These are phyloP conservation scores for Ptyas mucosa DNA, from an alignment of 2,113 vertebrate species.

Conservation along the genomic window DNA sequence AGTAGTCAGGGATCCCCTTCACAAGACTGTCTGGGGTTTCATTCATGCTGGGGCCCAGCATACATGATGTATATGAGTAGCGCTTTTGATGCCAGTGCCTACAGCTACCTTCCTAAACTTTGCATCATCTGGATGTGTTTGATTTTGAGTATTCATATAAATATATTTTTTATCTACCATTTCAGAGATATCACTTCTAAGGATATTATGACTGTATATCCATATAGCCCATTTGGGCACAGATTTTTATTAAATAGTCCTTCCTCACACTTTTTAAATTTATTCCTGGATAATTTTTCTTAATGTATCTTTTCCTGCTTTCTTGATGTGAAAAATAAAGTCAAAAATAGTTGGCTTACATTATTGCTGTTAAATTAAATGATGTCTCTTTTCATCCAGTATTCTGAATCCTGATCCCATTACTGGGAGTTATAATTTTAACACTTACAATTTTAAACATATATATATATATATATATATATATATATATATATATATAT, in stretches of 20 bases:
- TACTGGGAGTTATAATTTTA: background rate
- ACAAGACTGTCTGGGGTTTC: background rate
- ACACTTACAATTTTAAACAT: background rate
- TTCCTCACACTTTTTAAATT: background rate
- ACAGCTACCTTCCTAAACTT: background rate
- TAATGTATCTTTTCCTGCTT: background rate
- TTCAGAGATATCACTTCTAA: background rate
- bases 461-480: background rate
- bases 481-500: background rate
- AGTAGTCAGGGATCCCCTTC: background rate
- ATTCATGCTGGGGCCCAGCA: background rate
- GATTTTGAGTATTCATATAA: background rate
- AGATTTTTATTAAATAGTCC: background rate
- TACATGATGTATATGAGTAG: background rate
- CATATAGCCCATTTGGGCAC: background rate
- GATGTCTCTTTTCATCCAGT: background rate
- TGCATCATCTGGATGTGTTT: background rate
- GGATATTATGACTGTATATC: background rate
- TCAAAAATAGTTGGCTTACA: background rate
- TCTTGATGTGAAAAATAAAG: background rate
- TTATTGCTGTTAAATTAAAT: background rate
- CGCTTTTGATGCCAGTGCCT: background rate
- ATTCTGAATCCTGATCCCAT: background rate
- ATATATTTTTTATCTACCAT: background rate
- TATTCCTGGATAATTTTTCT: background rate